Percentiles rank a stretch among this genome's conserved stretches.
Conservation (phyloP, 2,113 vertebrate species). For the Neotoma lepida region DNA sequence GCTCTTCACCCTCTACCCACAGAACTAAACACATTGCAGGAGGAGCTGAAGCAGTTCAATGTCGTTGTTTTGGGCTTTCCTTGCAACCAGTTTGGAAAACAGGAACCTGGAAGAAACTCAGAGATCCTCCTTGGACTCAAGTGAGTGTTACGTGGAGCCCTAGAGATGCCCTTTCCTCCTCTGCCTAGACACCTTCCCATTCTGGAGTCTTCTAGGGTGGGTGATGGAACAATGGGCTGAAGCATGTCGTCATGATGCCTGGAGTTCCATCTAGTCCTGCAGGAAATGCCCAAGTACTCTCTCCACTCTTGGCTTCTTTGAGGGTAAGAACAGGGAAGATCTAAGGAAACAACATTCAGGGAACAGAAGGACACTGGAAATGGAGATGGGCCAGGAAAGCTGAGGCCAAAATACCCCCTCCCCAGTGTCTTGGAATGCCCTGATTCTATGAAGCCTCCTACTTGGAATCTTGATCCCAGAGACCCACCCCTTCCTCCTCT, state of each 20-base stretch:
- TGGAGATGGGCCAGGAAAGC: not conserved
- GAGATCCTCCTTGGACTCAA: slow-evolving; percentile 91
- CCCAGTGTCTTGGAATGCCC: not conserved
- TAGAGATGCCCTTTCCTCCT: not conserved
- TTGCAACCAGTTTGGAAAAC: slow-evolving; percentile 94
- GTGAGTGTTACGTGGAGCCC: slow-evolving; percentile 79
- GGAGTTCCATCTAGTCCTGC: not conserved
- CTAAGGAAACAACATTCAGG: not conserved
- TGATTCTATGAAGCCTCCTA: not conserved
- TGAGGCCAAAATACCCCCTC: not conserved
- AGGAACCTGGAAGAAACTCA: slow-evolving; percentile 90
- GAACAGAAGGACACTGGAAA: not conserved
- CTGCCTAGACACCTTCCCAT: not conserved
- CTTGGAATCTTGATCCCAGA: not conserved
- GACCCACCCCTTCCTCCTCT: not conserved
- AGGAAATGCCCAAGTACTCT: not conserved
- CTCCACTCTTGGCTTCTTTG: not conserved
- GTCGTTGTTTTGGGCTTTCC: slow-evolving; percentile 92
- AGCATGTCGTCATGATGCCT: not conserved
- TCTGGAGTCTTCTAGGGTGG: not conserved
- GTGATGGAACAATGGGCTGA: not conserved
- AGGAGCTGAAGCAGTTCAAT: slow-evolving; percentile 84
- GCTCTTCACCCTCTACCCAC: not conserved
- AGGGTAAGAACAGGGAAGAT: not conserved
- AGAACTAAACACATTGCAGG: slow-evolving; percentile 96